Base-by-base conservation (phyloP, 1,140 invertebrate genomes). In the Andricus grossulariae region DNA sequence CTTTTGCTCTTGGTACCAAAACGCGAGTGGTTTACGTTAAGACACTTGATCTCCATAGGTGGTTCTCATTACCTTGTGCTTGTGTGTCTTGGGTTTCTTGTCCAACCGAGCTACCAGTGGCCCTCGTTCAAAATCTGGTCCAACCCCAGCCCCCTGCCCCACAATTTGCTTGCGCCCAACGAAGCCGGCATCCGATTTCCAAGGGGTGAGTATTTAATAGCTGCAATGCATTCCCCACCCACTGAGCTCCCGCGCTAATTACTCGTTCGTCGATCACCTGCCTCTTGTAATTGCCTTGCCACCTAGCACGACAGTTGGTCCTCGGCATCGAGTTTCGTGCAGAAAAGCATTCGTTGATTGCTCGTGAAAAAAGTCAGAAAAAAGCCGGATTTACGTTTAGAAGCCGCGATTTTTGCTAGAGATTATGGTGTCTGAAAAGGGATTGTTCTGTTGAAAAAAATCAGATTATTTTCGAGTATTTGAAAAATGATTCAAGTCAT, bases 41-140 rank as follows among this genome's bases (percentile, higher is more conserved):
- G 55, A 39, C 54, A 72, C 1, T 72, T 57, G 19, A 74, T 77
- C 51, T 39, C 75, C n/a, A 5, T 7, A 15, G 32, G 51, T 72
- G 70, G 57, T 52, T 60, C 13, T 16, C 39, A n/a, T 66, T 25
- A 6, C 72, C 54, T 81, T 76, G 75, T 79, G 75, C 8, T 54
- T 80, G 79, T 82, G 50, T 32, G 21, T 45, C 8, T 45, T 45
- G 52, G 78, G 71, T 75, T 80, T 16, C 74, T 82, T 57, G 72
- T 84, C 49, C 71, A 51, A 18, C 81, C 83, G 52, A 80, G 51
- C 18, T 78, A 84, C 73, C 81, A 84, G 81, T 84, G 83, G 81
- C 83, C 83, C 73, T 80, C 77, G 78, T 80, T 84, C 19, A 81
- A 78, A 66, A 81, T 84, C 79, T 84, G 83, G 83, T 71, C 80